Evolutionary conservation across 2,888 invertebrate species (phyloP).

Genomic region (Rhaphigaster nebulosa): DNA sequence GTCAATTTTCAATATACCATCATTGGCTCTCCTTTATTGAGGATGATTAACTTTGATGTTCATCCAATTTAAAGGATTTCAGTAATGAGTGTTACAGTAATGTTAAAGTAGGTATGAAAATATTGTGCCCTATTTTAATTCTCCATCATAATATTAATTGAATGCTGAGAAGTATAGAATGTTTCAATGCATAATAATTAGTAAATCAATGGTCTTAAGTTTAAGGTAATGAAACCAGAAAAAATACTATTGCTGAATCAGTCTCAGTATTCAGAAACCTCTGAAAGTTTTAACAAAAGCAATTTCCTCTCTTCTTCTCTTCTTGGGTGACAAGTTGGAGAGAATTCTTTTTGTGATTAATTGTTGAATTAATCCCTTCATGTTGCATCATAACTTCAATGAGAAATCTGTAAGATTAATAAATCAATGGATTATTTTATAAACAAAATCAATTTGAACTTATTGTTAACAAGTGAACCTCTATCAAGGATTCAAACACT

Average conservation of each 20-base stretch:
- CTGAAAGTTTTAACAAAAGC: conserved; percentile 58
- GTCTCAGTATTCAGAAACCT: background rate
- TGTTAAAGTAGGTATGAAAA: background rate
- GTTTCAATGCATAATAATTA: background rate
- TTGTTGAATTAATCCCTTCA: conserved; percentile 65
- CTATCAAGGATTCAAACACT: background rate
- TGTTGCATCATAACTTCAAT: conserved; percentile 69
- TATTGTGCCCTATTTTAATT: background rate
- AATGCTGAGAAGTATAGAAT: background rate
- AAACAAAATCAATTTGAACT: background rate
- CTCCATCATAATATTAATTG: background rate
- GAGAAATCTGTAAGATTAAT: conserved; percentile 67
- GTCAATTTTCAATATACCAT: background rate
- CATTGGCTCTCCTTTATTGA: background rate
- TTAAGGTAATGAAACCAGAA: background rate
- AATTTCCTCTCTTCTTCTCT: conserved; percentile 59
- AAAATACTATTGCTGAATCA: background rate
- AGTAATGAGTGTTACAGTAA: background rate
- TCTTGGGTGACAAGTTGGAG: conserved; percentile 60
- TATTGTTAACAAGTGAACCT: background rate
- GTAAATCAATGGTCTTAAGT: background rate
- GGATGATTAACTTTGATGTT: background rate
- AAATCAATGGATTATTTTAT: background rate
- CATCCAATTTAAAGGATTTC: background rate
- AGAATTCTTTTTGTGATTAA: conserved; percentile 53